Evolutionary conservation across 2,113 vertebrate genomes (phyloP).

Genomic region (Cynopterus brachyotis): DNA sequence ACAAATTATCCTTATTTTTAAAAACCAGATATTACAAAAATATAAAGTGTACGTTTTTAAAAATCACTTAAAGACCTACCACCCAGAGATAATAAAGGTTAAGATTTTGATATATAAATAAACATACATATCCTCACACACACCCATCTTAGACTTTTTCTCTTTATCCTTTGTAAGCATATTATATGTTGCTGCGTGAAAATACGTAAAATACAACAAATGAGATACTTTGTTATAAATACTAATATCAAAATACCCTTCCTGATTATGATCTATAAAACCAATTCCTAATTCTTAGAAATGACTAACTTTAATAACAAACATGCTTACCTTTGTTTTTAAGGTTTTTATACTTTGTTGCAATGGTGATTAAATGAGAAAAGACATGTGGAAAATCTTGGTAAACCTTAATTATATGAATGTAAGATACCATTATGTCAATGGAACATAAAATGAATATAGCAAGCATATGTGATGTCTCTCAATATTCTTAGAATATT

Average conservation of each 20-base stretch:
- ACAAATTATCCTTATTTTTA: background rate
- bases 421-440: background rate
- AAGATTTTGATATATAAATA: background rate
- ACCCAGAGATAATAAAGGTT: background rate
- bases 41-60: background rate
- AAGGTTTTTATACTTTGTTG: background rate
- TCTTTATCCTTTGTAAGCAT: background rate
- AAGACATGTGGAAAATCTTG: background rate
- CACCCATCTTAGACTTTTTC: background rate
- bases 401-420: background rate
- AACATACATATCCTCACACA: background rate
- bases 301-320: slow-evolving; percentile 29
- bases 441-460: background rate
- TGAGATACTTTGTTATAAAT: background rate
- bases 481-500: background rate
- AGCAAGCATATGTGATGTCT: background rate
- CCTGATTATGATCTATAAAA: background rate
- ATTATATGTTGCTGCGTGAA: background rate
- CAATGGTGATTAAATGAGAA: background rate
- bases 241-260: background rate
- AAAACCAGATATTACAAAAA: slow-evolving; percentile 7
- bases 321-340: background rate
- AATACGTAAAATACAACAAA: background rate
- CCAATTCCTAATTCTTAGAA: background rate
- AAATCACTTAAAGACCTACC: background rate